phyloP scores from a whole-genome alignment of 2,888 invertebrate species.

The Julus scandinavius region DNA sequence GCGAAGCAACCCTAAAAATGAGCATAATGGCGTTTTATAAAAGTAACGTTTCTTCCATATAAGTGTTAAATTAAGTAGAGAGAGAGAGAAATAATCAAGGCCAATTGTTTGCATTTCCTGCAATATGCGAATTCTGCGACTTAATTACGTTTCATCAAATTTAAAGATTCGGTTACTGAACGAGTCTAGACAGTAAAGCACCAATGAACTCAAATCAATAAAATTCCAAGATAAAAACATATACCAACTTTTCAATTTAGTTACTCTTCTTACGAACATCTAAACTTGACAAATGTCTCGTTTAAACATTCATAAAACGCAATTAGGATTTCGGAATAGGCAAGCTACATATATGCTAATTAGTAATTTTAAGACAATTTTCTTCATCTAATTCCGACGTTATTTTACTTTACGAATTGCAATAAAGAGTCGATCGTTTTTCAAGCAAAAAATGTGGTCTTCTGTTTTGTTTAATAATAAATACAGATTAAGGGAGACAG shows the following conservation, averaged over 20 bases:
- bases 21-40: background rate
- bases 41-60: background rate
- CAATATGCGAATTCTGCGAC: background rate
- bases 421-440: too few relatives aligned
- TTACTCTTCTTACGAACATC: background rate
- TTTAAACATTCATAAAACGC: background rate
- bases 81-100: background rate
- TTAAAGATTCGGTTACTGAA: background rate
- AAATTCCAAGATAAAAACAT: background rate
- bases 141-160: conserved; percentile 6
- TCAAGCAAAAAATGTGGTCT: too few relatives aligned
- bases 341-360: too few relatives aligned
- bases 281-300: background rate
- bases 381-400: too few relatives aligned
- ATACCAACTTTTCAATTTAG: background rate
- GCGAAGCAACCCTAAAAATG: background rate
- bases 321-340: background rate
- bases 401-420: too few relatives aligned
- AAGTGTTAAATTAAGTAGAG: background rate
- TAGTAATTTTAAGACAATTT: too few relatives aligned
- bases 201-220: background rate
- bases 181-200: conserved; percentile 18
- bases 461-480: too few relatives aligned
- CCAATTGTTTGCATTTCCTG: conserved; percentile 27
- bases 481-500: too few relatives aligned